These are phyloP conservation scores for Sturnus vulgaris DNA, from an alignment of 2,113 vertebrate genomes.

Conservation along the genomic window DNA sequence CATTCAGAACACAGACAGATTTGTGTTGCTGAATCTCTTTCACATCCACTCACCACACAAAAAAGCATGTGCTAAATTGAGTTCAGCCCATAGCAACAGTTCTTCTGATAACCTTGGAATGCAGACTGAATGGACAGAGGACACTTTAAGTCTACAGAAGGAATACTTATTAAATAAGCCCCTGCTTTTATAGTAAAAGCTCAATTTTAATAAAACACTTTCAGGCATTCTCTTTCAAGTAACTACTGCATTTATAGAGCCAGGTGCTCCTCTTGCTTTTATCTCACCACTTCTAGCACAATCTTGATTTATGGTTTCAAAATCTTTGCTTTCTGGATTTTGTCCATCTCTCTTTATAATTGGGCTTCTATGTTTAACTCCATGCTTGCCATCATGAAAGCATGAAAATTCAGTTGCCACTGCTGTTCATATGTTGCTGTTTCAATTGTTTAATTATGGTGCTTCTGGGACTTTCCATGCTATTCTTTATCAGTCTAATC, in stretches of 20 bases:
- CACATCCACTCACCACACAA: conserved; percentile 19
- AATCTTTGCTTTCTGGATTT: background rate
- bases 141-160: conserved; percentile 11
- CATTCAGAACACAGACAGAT: conserved; percentile 53
- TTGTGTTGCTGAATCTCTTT: conserved; percentile 45
- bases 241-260: background rate
- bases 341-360: background rate
- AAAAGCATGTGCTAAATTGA: conserved; percentile 41
- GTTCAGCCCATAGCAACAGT: conserved; percentile 30
- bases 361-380: background rate
- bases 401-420: background rate
- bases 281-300: background rate
- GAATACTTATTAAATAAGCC: conserved; percentile 17
- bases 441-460: background rate
- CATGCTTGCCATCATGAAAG: background rate
- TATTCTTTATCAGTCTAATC: background rate
- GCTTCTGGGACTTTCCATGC: background rate
- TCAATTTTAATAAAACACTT: conserved; percentile 11
- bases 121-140: background rate
- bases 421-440: background rate
- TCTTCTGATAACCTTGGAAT: conserved; percentile 51
- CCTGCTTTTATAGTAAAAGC: background rate
- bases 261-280: background rate
- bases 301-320: conserved; percentile 5
- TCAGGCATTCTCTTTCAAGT: conserved; percentile 33